Percentiles rank a stretch among this genome's conserved stretches.
These are phyloP conservation scores for Dendroctonus ponderosae DNA, from an alignment of 1,140 invertebrate species.

Conservation along the genomic window DNA sequence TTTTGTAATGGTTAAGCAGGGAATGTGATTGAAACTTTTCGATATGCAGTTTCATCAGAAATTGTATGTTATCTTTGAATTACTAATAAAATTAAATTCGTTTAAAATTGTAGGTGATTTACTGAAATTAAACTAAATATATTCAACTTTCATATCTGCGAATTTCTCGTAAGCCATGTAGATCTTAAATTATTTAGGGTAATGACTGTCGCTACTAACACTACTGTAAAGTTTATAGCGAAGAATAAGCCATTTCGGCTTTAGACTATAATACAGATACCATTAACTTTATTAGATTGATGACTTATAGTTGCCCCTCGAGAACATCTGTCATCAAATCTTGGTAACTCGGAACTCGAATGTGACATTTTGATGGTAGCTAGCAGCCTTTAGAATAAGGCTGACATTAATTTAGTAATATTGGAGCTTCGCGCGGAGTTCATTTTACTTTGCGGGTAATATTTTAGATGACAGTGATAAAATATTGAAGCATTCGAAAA, in stretches of 20 bases:
- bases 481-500: not conserved
- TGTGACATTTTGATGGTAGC: slow-evolving; percentile 7
- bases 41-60: no score
- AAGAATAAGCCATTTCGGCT: not conserved
- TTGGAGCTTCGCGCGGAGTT: not conserved
- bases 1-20: no score
- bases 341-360: slow-evolving; percentile 2
- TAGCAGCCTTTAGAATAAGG: slow-evolving; percentile 5
- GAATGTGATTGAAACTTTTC: no score
- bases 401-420: slow-evolving; percentile 12
- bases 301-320: slow-evolving; percentile 19
- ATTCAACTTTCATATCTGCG: not conserved
- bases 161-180: not conserved
- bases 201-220: not conserved
- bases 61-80: no score
- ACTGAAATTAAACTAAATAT: not conserved
- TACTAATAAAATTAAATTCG: no score
- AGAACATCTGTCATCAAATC: slow-evolving; percentile 15
- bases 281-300: slow-evolving; percentile 17
- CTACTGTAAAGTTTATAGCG: not conserved
- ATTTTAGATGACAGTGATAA: slow-evolving; percentile 6
- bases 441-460: slow-evolving; percentile 3
- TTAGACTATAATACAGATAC: not conserved
- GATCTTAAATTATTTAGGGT: not conserved
- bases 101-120: no score